phyloP scores from a whole-genome alignment of 2,113 vertebrate species.

The Panthera uncia region DNA sequence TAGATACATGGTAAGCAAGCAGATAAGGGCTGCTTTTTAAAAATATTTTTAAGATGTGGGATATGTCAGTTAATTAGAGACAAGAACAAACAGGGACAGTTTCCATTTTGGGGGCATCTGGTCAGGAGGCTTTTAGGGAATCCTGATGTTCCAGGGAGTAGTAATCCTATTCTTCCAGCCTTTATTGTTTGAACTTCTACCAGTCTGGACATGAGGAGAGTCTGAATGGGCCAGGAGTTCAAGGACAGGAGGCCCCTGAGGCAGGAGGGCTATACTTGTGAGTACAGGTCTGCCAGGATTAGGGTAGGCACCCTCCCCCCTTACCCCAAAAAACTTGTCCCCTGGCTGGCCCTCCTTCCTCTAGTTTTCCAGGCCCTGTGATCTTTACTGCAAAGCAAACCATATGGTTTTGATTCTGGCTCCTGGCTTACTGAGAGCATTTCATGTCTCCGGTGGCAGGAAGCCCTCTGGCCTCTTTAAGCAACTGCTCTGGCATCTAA shows the following conservation, averaged over 20 bases:
- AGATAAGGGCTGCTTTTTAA: neutral
- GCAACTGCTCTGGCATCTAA: constrained; percentile 6
- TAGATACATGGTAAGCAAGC: neutral
- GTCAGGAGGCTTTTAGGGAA: neutral
- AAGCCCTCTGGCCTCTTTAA: constrained; percentile 17
- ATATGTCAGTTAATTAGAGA: neutral
- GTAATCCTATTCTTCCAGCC: neutral
- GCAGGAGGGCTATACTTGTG: neutral
- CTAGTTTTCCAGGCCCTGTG: constrained; percentile 52
- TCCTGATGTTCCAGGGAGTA: neutral
- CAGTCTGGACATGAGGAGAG: constrained; percentile 3
- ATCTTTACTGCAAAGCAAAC: constrained; percentile 53
- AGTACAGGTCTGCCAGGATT: neutral
- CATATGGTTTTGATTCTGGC: constrained; percentile 62
- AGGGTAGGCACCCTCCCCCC: neutral
- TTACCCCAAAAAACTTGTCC: constrained; percentile 16
- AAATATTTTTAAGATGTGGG: constrained; percentile 16
- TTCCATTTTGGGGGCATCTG: neutral
- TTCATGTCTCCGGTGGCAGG: constrained; percentile 38
- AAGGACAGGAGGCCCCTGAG: neutral
- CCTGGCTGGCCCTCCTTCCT: constrained; percentile 34
- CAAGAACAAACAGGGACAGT: neutral
- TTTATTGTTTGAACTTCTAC: neutral
- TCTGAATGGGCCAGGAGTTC: neutral
- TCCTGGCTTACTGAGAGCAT: constrained; percentile 31